Evolutionary conservation across 2,797 vertebrate species (phyloP), one percentile per base, ranked within the genome.

Genomic region (Siniperca obscura): DNA sequence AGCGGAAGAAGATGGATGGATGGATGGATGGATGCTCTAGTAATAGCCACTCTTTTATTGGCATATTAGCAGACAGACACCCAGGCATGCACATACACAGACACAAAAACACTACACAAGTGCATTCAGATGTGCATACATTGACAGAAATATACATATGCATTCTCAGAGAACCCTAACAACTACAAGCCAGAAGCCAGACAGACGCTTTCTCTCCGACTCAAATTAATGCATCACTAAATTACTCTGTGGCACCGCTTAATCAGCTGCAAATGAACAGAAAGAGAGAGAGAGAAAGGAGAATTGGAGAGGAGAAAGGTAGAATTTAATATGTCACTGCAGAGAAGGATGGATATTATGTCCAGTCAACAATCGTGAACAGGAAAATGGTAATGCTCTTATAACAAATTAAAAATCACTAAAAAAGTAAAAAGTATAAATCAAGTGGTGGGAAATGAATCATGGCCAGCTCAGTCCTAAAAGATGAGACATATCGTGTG

Each of bases 241-340:
- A 70, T 73, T 40, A 48, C 55, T 71, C 59, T 12, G 42, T 59
- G 34, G 65, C 70, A 70, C 30, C 5, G 1, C 52, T 76, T 84
- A 77, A 86, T 88, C 75, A 86, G 72, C 72, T 80, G 72, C 30
- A 69, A 80, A 82, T 71, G 30, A 70, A 55, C n/a, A 34, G 27
- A 73, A 27, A 48, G 62, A 46, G 62, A 40, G 9, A 57, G 3
- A 68, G 57, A 68, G 38, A 30, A 38, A 81, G 57, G 70, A 80
- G 67, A 82, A 42, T 79, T 75, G 30, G 30, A 30, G 30, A 30
- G 30, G 30, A 30, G 30, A 30, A 38, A 81, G 57, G 70, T 82
- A n/a, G 67, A 82, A 42, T 79, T 75, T 70, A 71, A 85, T 68
- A 81, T 76, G 50, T 72, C 1, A n/a, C 69, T n/a, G 50, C 14